Base-by-base conservation (phyloP, 92 coral and sea anemone species). In the Anthopleura xanthogrammica region DNA sequence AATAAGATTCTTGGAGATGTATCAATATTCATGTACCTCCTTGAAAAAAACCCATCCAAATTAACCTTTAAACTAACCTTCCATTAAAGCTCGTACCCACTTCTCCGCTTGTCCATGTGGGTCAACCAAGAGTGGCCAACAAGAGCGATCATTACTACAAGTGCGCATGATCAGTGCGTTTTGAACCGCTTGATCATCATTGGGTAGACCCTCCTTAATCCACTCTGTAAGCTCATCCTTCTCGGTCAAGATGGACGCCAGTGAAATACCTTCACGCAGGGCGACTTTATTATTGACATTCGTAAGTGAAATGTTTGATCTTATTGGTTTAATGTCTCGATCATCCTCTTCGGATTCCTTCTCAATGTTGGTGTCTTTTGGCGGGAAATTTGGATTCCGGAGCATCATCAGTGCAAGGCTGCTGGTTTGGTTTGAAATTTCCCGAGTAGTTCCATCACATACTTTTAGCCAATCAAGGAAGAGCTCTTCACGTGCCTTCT, bases 51-150 rank as follows among this genome's bases (percentile, higher is more conserved):
- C n/a, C 36, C 36, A 29, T 29, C 36, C 36, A 29, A 29, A 29
- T 29, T 46, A 9, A 46, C 0, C 9, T 46, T 46, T 8, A 11
- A 0, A 22, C 77, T 79, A 82, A 90, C 95, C 94, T 89, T 94
- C 88, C 76, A 92, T 90, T 11, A 94, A 74, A 22, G 91, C 93
- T 83, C 88, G 90, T 54, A 97, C 89, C 99, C 99, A 97, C 83
- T 90, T 82, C 86, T 92, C 95, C 29, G 98, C 98, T 82, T 94
- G 99, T 42, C 88, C 87, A 86, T 97, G 95, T 1, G 97, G 95
- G 66, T 97, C 99, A 52, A 97, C 79, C 85, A 97, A 86, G 57
- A 97, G 82, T 5, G 99, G 99, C 99, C 99, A 97, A 73, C 92
- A 92, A 9, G 84, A 75, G 19, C 97, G 88, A 78, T 91, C 94